phyloP scores from a whole-genome alignment of 2,113 vertebrate species.

The Ciconia boyciana region DNA sequence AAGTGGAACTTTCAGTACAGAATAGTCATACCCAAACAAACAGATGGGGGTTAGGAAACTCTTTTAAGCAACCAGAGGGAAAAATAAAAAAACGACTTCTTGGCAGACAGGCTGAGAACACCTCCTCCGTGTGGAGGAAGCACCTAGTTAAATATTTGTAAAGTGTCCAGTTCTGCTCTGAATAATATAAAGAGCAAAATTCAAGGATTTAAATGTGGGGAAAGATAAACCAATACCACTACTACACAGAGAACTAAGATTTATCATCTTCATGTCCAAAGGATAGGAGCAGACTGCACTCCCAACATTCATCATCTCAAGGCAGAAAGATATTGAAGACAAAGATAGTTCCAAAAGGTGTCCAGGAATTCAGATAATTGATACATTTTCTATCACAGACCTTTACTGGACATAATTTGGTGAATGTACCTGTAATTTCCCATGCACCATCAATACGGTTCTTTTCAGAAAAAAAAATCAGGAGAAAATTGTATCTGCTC shows the following conservation, averaged over 20 bases:
- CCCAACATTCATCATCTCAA: not conserved
- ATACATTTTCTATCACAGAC: not conserved
- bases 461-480: not conserved
- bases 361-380: not conserved
- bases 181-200: not conserved
- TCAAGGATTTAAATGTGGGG: not conserved
- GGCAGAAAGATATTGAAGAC: not conserved
- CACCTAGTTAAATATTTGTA: not conserved
- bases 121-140: not conserved
- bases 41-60: not conserved
- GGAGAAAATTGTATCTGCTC: not conserved
- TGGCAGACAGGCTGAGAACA: not conserved
- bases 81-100: not conserved
- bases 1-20: not conserved
- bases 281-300: not conserved
- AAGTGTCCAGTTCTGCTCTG: not conserved
- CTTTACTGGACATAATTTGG: not conserved
- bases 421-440: not conserved
- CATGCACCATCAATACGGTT: not conserved
- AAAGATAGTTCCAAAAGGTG: not conserved
- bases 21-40: not conserved
- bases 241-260: not conserved
- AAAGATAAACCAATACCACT: not conserved
- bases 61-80: rapidly evolving
- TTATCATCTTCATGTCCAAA: not conserved